Evolutionary conservation across 2,797 vertebrate species (phyloP), one percentile per base, ranked within the genome.

Genomic region (Hydrophis major): DNA sequence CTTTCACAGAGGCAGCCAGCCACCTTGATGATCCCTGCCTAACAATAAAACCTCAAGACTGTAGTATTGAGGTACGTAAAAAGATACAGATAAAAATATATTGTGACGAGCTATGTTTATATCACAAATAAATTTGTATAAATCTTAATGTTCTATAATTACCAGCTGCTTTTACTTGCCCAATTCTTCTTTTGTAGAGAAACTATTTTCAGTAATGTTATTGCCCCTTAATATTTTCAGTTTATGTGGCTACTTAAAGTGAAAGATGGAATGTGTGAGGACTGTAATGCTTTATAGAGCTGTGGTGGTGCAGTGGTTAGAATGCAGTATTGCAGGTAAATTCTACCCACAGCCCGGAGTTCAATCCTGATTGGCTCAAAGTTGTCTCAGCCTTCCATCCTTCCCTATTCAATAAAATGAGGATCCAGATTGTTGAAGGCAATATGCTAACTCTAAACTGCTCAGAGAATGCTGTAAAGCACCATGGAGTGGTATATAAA

Each of bases 171-270:
- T 94, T 91, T 94, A 95, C 94, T 93, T 87, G 93, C 74, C 47
- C 59, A 63, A 94, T 83, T 95, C 47, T 94, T 83, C 94, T 96
- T 95, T 96, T 95, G 27, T 90, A 88, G 78, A 93, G 93, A 90
- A 28, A 89, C 89, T 94, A 47, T 25, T 94, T 25, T 83, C 37
- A 83, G 92, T 92, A 93, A 91, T 92, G 95, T 92, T 93, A 91
- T 94, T 95, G 94, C 93, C 95, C 95, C 92, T 90, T 7, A 89
- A 59, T 69, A 60, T 42, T 27, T 87, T 16, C 10, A 83, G 93
- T 91, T 83, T 83, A 37, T 0, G 0, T 93, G 89, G 92, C 90
- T 92, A 93, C 47, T 59, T 95, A 83, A 95, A 37, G 16, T 94
- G 95, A 91, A 93, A 42, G 89, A 90, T 20, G 42, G 89, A 37